Evolutionary conservation across 1,140 invertebrate species (phyloP), one percentile per base, ranked within the genome.

Genomic region (Pteromalus puparum): DNA sequence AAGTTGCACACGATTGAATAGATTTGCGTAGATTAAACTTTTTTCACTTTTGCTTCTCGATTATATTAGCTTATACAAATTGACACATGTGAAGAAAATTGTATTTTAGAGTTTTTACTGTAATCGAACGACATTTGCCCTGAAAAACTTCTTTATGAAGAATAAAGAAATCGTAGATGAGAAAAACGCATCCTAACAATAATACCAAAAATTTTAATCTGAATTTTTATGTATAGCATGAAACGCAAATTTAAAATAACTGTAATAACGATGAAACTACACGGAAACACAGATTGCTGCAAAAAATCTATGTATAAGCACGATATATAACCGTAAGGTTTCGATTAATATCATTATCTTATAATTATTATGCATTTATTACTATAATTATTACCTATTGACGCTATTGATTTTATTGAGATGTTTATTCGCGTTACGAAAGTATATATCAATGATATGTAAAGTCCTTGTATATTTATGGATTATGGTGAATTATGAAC

Each of bases 321-420:
- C n/a, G 42, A 61, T 65, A 30, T 21, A 77, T 53, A 67, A 38
- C 24, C 65, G 30, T 78, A 70, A 80, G 0, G 7, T 80, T 80
- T 80, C 21, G 21, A 15, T 53, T 80, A n/a, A 2, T n/a, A 81
- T 5, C 7, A 80, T 80, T 70, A 30, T 48, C 28, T 73, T 18
- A 13, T 81, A 72, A 72, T 30, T 30, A 42, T 65, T 75, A 75
- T 75, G 9, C 1, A 61, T 82, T 34, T 24, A 38, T 70, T 28
- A 30, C 42, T 13, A n/a, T n/a, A 15, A 73, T 83, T 81, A 77
- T 73, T 65, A 75, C 13, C 24, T 34, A 34, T 34, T 80, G 38
- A 53, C 24, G 76, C 61, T 87, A 90, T 89, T 90, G 72, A 87
- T 88, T 89, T 90, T 88, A 91, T 90, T 86, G 26, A 90, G 46